phyloP scores from a whole-genome alignment of 2,797 vertebrate species.

The Argentina silus region DNA sequence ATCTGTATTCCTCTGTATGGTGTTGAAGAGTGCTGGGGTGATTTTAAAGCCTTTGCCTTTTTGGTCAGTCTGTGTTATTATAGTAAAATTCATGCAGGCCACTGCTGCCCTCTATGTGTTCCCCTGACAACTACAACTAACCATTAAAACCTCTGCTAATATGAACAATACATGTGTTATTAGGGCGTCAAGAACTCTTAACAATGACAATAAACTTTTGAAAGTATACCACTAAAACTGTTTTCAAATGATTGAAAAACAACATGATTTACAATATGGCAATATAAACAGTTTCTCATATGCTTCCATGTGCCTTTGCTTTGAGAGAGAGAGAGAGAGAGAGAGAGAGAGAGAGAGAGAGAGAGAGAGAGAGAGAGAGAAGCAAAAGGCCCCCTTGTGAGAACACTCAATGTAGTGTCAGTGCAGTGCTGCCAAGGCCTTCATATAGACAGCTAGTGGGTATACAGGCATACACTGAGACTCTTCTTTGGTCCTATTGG shows the following conservation, averaged over 20 bases:
- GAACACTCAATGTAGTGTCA: slow-evolving; percentile 47
- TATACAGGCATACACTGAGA: slow-evolving; percentile 55
- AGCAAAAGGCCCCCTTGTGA: slow-evolving; percentile 44
- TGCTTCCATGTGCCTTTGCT: not conserved
- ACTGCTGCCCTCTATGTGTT: slow-evolving; percentile 70
- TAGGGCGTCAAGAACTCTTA: not conserved
- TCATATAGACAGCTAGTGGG: slow-evolving; percentile 46
- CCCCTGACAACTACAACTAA: slow-evolving; percentile 35
- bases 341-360: not conserved
- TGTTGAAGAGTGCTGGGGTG: not conserved
- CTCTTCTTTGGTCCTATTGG: slow-evolving; percentile 49
- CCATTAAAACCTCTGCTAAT: not conserved
- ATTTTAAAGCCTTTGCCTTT: slow-evolving; percentile 21
- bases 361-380: not conserved
- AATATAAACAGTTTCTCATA: not conserved
- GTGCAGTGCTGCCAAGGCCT: slow-evolving; percentile 46
- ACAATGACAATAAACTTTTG: slow-evolving; percentile 16
- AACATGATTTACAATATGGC: not conserved
- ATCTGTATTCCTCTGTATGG: not conserved
- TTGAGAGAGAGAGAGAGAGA: not conserved
- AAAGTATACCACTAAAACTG: slow-evolving; percentile 32
- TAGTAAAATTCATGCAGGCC: slow-evolving; percentile 22
- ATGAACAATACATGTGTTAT: slow-evolving; percentile 3
- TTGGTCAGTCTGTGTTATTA: slow-evolving; percentile 18
- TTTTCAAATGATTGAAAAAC: slow-evolving; percentile 29